Conservation (phyloP, 2,888 invertebrate species). For the Agriopis aurantiaria region DNA sequence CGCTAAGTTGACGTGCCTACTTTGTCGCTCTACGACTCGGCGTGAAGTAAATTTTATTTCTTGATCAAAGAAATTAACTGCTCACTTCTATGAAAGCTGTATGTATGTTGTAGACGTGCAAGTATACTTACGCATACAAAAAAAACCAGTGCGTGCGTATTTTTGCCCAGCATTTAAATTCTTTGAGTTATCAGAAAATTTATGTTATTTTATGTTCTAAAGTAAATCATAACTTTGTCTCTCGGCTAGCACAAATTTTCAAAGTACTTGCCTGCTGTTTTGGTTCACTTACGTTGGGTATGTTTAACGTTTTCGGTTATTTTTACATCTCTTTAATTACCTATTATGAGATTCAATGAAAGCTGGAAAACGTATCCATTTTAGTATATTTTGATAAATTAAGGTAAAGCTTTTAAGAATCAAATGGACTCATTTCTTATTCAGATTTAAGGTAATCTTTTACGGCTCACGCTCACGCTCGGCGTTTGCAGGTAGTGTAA, state of each 20-base stretch:
- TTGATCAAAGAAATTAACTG: constrained; percentile 5
- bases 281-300: not conserved
- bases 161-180: not conserved
- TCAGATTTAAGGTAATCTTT: constrained; percentile 10
- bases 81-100: not conserved
- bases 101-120: not conserved
- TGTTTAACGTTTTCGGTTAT: not conserved
- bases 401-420: constrained; percentile 22
- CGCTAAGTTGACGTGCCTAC: not conserved
- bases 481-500: constrained; percentile 1
- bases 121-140: too few species aligned
- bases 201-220: not conserved
- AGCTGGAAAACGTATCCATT: constrained; percentile 4
- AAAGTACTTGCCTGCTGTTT: not conserved
- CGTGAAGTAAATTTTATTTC: not conserved
- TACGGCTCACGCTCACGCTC: constrained; percentile 16
- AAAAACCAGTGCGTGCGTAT: not conserved
- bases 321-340: not conserved
- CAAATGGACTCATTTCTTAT: constrained; percentile 14
- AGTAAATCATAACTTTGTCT: constrained; percentile 12
- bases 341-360: not conserved
- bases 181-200: not conserved
- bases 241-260: constrained; percentile 6
- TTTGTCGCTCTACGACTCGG: not conserved
- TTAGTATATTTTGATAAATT: constrained; percentile 13